Evolutionary conservation across 2,888 invertebrate species (phyloP).

Genomic region (Fragum sueziense): DNA sequence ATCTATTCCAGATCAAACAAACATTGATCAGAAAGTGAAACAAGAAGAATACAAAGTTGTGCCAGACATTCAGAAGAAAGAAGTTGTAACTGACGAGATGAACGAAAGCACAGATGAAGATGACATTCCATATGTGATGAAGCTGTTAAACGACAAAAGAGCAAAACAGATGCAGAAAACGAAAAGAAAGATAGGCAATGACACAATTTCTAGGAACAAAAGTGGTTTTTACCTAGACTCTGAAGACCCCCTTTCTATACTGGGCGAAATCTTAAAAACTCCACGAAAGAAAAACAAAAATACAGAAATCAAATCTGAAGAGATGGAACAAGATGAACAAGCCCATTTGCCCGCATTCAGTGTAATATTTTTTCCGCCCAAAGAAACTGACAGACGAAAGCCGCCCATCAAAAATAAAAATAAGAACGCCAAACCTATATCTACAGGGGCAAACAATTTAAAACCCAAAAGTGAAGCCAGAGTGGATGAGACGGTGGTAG

Average conservation of each 20-base stretch:
- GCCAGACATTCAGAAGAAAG: no score
- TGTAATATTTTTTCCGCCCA: neutral
- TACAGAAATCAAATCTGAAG: neutral
- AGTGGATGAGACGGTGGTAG: no score
- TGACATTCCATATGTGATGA: conserved; percentile 15
- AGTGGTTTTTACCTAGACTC: no score
- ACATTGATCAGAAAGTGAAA: neutral
- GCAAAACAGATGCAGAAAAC: neutral
- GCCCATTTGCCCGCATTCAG: no score
- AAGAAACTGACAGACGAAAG: neutral
- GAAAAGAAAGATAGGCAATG: neutral
- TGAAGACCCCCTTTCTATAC: no score
- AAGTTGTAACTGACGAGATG: no score
- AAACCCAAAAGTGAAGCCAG: no score
- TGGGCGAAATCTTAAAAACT: no score
- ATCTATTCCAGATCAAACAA: neutral
- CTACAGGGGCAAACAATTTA: no score
- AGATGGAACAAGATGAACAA: neutral
- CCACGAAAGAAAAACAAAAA: conserved; percentile 10
- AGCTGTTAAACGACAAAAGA: neutral
- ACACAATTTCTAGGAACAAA: neutral
- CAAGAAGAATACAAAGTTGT: neutral
- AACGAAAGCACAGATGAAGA: no score
- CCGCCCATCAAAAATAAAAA: neutral
- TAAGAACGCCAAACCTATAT: neutral